These are phyloP conservation scores for Timema podura DNA, from an alignment of 2,888 invertebrate species.

Conservation along the genomic window DNA sequence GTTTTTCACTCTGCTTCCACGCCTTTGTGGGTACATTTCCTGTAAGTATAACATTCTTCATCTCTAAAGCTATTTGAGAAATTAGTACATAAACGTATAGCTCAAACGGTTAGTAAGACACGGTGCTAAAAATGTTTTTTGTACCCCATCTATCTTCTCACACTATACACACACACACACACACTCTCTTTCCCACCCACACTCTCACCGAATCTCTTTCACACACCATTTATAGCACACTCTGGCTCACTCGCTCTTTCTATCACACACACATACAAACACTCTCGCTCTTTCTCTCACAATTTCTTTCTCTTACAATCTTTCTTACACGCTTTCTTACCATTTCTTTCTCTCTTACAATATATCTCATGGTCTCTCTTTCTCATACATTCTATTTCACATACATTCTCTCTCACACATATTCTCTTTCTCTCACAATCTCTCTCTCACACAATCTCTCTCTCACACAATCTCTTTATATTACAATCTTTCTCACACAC, in stretches of 20 bases:
- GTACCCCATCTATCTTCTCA: neutral
- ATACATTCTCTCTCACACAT: slow-evolving; percentile 13
- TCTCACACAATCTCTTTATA: neutral
- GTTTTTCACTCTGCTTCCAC: too few species aligned
- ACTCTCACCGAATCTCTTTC: slow-evolving; percentile 2
- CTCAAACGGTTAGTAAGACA: too few species aligned
- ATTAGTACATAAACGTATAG: too few species aligned
- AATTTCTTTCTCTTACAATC: too few species aligned
- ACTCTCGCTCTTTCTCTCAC: slow-evolving; percentile 8
- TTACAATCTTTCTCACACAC: too few species aligned
- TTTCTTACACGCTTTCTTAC: too few species aligned
- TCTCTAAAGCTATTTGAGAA: too few species aligned
- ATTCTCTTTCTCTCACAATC: neutral
- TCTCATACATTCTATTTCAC: slow-evolving; percentile 8
- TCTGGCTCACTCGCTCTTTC: neutral
- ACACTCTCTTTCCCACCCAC: neutral
- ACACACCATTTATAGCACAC: slow-evolving; percentile 3
- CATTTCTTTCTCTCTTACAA: too few species aligned
- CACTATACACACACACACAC: neutral
- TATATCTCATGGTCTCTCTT: neutral
- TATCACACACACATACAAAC: slow-evolving; percentile 10
- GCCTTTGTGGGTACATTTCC: too few species aligned
- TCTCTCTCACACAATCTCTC: slow-evolving; percentile 8
- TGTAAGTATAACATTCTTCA: too few species aligned
- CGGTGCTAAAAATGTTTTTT: too few species aligned